Percentiles rank a stretch among this genome's conserved stretches.
Evolutionary conservation across 2,797 vertebrate species (phyloP).

Genomic region (Peromyscus attwateri): DNA sequence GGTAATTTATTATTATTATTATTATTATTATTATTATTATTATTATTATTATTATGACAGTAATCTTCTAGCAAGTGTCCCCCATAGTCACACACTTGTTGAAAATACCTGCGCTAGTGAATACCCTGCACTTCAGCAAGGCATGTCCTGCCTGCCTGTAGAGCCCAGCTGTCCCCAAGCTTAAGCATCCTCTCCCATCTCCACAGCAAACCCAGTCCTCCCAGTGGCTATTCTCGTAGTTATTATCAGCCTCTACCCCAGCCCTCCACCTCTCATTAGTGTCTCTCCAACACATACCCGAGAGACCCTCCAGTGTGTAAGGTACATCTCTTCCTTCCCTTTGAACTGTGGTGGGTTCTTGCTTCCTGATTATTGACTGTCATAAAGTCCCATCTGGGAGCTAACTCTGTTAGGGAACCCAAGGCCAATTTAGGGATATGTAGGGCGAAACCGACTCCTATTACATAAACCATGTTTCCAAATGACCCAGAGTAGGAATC

Average conservation of each 20-base stretch:
- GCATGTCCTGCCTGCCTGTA: not conserved
- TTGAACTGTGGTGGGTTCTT: not conserved
- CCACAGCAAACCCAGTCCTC: not conserved
- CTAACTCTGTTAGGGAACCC: not conserved
- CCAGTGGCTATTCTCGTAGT: not conserved
- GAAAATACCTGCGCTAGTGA: not conserved
- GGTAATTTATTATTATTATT: not conserved
- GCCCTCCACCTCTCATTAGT: not conserved
- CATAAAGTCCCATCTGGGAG: conserved; percentile 66
- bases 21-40: not conserved
- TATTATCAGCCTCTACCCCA: not conserved
- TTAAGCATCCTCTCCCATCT: not conserved
- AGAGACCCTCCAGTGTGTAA: not conserved
- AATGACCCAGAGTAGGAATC: not conserved
- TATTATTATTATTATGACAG: not conserved
- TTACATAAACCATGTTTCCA: not conserved
- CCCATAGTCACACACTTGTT: not conserved
- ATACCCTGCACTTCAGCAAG: not conserved
- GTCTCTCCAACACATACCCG: not conserved
- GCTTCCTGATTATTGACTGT: conserved; percentile 18
- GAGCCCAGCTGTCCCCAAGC: not conserved
- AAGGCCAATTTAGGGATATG: conserved; percentile 14
- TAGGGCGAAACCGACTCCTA: conserved; percentile 34
- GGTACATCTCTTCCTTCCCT: not conserved
- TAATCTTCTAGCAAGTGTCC: not conserved